A percentile compares a stretch with the other conserved stretches of the same genome.
Conservation (phyloP, 2,797 vertebrate genomes). For the Melopsittacus undulatus region DNA sequence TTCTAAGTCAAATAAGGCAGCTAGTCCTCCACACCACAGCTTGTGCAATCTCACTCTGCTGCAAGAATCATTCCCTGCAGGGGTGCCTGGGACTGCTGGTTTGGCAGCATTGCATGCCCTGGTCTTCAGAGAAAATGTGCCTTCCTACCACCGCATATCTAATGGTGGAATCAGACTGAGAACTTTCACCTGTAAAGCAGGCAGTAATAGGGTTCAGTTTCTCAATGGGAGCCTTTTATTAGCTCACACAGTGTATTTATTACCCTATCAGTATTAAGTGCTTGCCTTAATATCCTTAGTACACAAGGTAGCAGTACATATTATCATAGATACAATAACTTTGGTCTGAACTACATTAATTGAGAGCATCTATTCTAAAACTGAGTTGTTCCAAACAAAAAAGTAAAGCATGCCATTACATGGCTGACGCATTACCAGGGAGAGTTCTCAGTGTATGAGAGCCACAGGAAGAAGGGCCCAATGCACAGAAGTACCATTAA, state of each 20-base stretch:
- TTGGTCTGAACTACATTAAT: conserved; percentile 24
- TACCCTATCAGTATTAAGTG: conserved; percentile 40
- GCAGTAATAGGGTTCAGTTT: conserved; percentile 54
- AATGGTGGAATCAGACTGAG: conserved; percentile 49
- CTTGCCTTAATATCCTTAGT: conserved; percentile 59
- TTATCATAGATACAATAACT: conserved; percentile 27
- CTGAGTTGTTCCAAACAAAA: conserved; percentile 1
- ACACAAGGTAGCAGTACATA: neutral
- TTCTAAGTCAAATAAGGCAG: neutral
- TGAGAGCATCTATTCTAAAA: conserved; percentile 60
- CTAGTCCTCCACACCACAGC: neutral
- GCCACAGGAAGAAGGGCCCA: neutral
- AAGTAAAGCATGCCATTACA: neutral
- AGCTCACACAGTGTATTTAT: conserved; percentile 15
- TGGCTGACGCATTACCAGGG: neutral
- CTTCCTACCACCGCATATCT: neutral
- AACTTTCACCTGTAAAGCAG: conserved; percentile 51
- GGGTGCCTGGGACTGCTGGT: neutral
- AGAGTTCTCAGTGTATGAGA: neutral
- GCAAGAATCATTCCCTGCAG: neutral
- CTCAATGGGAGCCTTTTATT: conserved; percentile 63
- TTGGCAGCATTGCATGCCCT: neutral
- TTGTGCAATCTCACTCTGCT: neutral
- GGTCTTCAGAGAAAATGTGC: neutral
- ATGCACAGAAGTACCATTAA: conserved; percentile 28